phyloP scores from a whole-genome alignment of 92 coral and sea anemone species.

The Zoanthus sociatus region DNA sequence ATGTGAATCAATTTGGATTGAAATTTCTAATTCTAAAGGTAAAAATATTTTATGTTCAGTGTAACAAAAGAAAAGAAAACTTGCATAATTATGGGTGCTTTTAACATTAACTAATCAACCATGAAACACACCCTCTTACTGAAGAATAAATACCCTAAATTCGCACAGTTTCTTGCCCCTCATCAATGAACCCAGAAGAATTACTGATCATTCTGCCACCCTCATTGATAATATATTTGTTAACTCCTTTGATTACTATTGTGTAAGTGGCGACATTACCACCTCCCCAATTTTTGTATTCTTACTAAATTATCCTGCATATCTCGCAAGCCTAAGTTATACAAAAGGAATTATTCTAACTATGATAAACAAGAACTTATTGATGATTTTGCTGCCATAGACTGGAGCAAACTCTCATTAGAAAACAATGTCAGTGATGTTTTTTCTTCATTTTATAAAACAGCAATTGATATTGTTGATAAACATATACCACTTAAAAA shows the following conservation, averaged over 20 bases:
- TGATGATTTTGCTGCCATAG: not conserved
- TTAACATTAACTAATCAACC: conserved; percentile 52
- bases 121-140: conserved; percentile 39
- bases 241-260: not conserved
- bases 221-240: not conserved
- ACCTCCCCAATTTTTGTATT: not conserved
- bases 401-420: not conserved
- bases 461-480: not conserved
- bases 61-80: conserved; percentile 43
- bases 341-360: not conserved
- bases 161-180: conserved; percentile 49
- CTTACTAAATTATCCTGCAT: not conserved
- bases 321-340: not conserved
- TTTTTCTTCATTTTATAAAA: not conserved
- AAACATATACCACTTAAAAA: conserved; percentile 44
- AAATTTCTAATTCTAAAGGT: conserved; percentile 1
- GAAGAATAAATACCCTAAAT: conserved; percentile 42
- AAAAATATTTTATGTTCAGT: conserved; percentile 32
- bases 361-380: not conserved
- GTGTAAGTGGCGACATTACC: not conserved
- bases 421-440: not conserved
- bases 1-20: conserved; percentile 55
- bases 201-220: not conserved
- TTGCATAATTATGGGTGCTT: conserved; percentile 65
- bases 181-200: not conserved